A percentile compares a stretch with the other conserved stretches of the same genome.
Conservation (phyloP, 2,113 vertebrate species). For the Hyaena hyaena region DNA sequence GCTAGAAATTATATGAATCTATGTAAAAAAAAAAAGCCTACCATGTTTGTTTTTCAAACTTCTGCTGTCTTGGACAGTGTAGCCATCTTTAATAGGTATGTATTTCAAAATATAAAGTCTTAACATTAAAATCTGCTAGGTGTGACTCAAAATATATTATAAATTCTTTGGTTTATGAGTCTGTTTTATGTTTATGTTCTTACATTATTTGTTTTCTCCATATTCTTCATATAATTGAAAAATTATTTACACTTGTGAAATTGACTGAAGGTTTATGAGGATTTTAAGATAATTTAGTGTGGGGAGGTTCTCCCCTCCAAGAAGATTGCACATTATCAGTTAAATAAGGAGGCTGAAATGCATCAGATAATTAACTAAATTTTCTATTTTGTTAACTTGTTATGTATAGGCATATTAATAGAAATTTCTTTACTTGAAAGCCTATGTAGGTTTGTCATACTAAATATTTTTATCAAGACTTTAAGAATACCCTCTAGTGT, state of each 20-base stretch:
- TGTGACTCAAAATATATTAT: not conserved
- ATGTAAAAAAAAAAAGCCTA: not conserved
- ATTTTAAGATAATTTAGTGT: not conserved
- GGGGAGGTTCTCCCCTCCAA: accelerated
- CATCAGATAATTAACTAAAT: not conserved
- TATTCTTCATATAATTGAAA: not conserved
- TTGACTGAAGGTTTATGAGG: not conserved
- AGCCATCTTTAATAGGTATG: not conserved
- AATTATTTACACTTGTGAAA: not conserved
- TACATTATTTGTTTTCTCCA: not conserved
- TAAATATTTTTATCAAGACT: conserved; percentile 25
- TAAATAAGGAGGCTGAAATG: not conserved
- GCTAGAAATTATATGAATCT: not conserved
- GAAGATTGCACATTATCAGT: not conserved
- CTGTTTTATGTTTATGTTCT: not conserved
- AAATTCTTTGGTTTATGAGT: not conserved
- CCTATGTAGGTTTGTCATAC: not conserved
- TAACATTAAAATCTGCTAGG: not conserved
- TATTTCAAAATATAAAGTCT: not conserved
- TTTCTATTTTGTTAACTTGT: not conserved
- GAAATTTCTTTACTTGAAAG: not conserved
- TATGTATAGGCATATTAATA: not conserved
- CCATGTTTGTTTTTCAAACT: not conserved
- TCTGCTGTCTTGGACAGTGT: not conserved
- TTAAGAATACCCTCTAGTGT: not conserved